Conservation (phyloP, 2,888 invertebrate genomes). For the Penaeus monodon region DNA sequence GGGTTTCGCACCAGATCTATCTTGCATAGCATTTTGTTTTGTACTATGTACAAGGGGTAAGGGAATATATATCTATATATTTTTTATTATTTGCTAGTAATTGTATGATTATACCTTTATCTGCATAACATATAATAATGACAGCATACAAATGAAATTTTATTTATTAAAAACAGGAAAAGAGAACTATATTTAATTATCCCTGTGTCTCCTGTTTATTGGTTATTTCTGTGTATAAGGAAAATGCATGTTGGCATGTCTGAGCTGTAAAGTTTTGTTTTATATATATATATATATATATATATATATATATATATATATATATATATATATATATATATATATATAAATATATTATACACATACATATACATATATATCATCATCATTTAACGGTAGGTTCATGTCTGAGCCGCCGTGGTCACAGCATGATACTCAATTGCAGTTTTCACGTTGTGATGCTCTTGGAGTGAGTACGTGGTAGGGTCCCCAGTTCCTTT, state of each 20-base stretch:
- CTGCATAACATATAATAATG: not conserved
- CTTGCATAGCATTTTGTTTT: not conserved
- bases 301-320: constrained; percentile 27
- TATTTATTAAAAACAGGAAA: constrained; percentile 11
- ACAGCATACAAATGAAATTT: not conserved
- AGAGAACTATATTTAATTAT: not conserved
- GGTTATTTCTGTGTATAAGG: not conserved
- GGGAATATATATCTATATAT: not conserved
- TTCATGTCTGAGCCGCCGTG: too few relatives aligned
- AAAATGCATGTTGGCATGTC: not conserved
- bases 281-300: not conserved
- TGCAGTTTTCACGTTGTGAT: too few relatives aligned
- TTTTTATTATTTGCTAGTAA: not conserved
- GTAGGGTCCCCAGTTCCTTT: too few relatives aligned
- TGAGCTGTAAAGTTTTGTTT: not conserved
- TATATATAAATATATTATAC: constrained; percentile 31
- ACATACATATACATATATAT: constrained; percentile 26
- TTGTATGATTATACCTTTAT: constrained; percentile 7
- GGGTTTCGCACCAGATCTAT: not conserved
- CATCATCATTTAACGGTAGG: too few relatives aligned
- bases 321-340: constrained; percentile 32
- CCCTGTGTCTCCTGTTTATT: not conserved
- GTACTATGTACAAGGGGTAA: constrained; percentile 14
- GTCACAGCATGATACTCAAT: too few relatives aligned
- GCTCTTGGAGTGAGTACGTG: too few relatives aligned